Evolutionary conservation across 2,888 invertebrate species (phyloP), one percentile per base, ranked within the genome.

Genomic region (Ametastegia equiseti): DNA sequence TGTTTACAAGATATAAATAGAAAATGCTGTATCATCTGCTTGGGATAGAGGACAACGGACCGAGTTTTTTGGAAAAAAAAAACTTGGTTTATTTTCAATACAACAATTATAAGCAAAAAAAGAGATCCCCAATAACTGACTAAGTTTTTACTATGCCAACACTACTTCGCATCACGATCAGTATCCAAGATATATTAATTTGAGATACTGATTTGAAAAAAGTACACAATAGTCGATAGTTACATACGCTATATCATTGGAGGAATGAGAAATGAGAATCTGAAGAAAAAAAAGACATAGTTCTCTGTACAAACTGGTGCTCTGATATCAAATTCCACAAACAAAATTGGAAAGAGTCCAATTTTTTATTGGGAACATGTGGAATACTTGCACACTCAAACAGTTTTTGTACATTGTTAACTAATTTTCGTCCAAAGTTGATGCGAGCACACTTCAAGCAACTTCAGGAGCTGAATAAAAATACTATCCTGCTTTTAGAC

Each of bases 261-360:
- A 9, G 54, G 19, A 23, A 54, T 54, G 23, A 54, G 54, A 54
- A 54, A 54, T 54, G 11, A 54, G 23, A 54, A 23, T 23, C 3
- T 54, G 0, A 23, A 19, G 54, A 3, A 54, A 54, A 54, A 54
- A 54, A 54, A 54, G 23, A 23, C 23, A n/a, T 23, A 19, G 23
- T 23, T 11, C 11, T 54, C 54, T 54, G 23, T 54, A 54, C 54
- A 19, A 60, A 23, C 60, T 60, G 60, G 30, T 9, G 60, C 9
- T 54, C 54, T 54, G 23, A 23, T 11, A 54, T 54, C 54, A 60
- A 60, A 6, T 60, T 60, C 30, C 15, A 13, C 30, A 30, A 30
- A 60, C 30, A 60, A 60, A 60, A 60, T 60, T 60, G 60, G 60
- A 60, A 60, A 15, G 60, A 60, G 60, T 60, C 60, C 60, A 60